These are phyloP conservation scores for Ceratina australensis DNA, from an alignment of 1,140 invertebrate genomes.

Conservation along the genomic window DNA sequence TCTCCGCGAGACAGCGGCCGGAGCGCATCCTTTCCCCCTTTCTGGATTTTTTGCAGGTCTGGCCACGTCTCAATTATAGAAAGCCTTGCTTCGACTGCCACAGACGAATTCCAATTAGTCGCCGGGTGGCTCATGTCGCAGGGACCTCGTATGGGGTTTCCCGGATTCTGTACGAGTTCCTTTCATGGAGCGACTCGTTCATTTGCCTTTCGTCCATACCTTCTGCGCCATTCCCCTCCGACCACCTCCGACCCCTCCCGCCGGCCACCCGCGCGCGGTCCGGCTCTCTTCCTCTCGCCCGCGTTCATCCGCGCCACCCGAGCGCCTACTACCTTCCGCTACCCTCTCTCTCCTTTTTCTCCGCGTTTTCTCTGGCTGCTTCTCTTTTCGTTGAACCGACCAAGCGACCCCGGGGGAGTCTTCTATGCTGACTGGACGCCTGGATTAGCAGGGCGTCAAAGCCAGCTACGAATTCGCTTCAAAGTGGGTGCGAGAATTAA, in stretches of 20 bases:
- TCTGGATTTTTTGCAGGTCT: slow-evolving; percentile 69
- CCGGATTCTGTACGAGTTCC: slow-evolving; percentile 80
- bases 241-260: slow-evolving; percentile 23
- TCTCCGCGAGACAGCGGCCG: slow-evolving; percentile 65
- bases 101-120: slow-evolving; percentile 80
- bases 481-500: slow-evolving; percentile 66
- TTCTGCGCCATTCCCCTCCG: slow-evolving; percentile 38
- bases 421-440: slow-evolving; percentile 58
- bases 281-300: neutral
- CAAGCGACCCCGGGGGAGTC: slow-evolving; percentile 62
- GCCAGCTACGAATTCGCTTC: slow-evolving; percentile 62
- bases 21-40: slow-evolving; percentile 59
- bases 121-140: slow-evolving; percentile 75
- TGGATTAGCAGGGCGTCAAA: slow-evolving; percentile 73
- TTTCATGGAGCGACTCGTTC: slow-evolving; percentile 78
- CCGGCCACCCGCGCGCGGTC: slow-evolving; percentile 40
- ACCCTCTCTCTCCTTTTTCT: slow-evolving; percentile 45
- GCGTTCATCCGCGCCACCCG: neutral
- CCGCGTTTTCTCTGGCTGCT: slow-evolving; percentile 47
- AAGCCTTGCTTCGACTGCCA: slow-evolving; percentile 79
- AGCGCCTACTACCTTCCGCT: neutral
- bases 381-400: slow-evolving; percentile 59
- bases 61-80: slow-evolving; percentile 80
- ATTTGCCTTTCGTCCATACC: slow-evolving; percentile 78
- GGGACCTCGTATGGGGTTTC: slow-evolving; percentile 77